Percentiles rank a stretch among this genome's conserved stretches.
These are phyloP conservation scores for Eristalis tenax DNA, from an alignment of 2,888 invertebrate species.

Conservation along the genomic window DNA sequence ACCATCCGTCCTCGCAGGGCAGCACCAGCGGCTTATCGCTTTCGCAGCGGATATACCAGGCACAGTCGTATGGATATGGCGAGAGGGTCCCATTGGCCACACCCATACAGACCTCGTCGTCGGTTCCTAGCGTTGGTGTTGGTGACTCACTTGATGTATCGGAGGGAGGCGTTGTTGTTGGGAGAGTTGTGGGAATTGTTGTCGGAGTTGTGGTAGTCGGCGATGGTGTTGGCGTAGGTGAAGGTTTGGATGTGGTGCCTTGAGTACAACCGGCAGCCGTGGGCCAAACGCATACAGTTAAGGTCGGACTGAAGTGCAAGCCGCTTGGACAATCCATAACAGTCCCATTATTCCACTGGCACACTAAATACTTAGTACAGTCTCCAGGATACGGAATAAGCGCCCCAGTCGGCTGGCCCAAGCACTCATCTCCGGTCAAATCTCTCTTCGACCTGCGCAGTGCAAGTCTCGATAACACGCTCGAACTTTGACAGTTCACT, in stretches of 20 bases:
- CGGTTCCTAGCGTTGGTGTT: constrained; percentile 63
- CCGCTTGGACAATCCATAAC: constrained; percentile 74
- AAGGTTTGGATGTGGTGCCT: neutral
- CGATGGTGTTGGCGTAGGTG: neutral
- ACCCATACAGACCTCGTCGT: constrained; percentile 67
- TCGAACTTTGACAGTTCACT: neutral
- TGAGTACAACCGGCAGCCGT: constrained; percentile 74
- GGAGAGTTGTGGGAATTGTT: neutral
- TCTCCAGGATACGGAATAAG: constrained; percentile 73
- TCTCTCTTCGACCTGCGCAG: neutral
- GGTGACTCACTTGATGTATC: neutral
- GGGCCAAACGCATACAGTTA: constrained; percentile 73
- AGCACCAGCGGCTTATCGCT: constrained; percentile 63
- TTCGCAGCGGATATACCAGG: constrained; percentile 74
- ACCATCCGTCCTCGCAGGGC: constrained; percentile 69
- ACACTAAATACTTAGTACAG: constrained; percentile 74
- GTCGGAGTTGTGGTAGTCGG: neutral
- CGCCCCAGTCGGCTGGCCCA: constrained; percentile 72
- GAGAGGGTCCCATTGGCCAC: constrained; percentile 64
- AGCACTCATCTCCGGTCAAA: constrained; percentile 68
- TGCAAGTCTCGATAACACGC: neutral
- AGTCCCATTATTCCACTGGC: constrained; percentile 70
- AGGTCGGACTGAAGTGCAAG: constrained; percentile 73
- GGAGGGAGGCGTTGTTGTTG: constrained; percentile 28
- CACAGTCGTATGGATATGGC: constrained; percentile 75